Percentiles rank a stretch among this genome's conserved stretches.
Conservation (phyloP, 2,113 vertebrate genomes). For the Chloebia gouldiae region DNA sequence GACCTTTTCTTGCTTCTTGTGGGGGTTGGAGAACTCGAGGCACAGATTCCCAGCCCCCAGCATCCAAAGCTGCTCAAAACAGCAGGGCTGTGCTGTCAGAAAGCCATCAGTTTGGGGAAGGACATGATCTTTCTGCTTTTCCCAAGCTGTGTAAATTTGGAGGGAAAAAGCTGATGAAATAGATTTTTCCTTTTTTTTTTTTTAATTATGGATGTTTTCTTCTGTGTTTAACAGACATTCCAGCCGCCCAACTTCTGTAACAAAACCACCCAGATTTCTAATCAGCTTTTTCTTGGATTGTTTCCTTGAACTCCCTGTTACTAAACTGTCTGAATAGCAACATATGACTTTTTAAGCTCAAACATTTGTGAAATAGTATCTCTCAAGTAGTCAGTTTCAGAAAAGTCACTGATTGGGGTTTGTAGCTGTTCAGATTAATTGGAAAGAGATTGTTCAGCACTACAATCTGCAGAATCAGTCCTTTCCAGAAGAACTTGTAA, state of each 20-base stretch:
- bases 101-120: neutral
- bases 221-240: neutral
- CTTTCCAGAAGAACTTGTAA: neutral
- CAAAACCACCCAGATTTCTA: neutral
- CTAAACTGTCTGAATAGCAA: neutral
- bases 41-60: neutral
- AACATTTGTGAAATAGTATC: neutral
- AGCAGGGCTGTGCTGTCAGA: neutral
- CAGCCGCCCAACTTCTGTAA: neutral
- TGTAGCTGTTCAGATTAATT: neutral
- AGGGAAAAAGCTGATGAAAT: neutral
- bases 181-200: neutral
- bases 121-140: neutral
- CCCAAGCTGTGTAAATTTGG: neutral
- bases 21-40: neutral
- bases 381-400: neutral
- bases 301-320: neutral
- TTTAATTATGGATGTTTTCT: neutral
- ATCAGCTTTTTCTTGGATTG: neutral
- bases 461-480: neutral
- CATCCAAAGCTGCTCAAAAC: neutral
- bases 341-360: neutral
- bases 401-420: neutral
- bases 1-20: neutral
- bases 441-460: neutral